Base-by-base conservation (phyloP, 2,888 invertebrate genomes). In the Eristalis intricaria region DNA sequence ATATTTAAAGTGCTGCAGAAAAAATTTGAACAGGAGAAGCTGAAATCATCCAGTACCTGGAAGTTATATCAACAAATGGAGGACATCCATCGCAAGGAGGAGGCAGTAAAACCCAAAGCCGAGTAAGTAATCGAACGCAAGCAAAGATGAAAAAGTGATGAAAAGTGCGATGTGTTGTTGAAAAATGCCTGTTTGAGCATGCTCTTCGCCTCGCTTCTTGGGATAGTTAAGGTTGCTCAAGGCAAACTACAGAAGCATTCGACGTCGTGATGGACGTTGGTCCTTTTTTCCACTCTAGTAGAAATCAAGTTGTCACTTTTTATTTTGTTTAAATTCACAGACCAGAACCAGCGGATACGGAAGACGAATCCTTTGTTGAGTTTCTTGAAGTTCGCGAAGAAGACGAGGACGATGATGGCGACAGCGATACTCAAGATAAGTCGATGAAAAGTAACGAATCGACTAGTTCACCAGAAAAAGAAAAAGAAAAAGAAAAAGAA, bases 1-100 rank as follows among this genome's bases (percentile, higher is more conserved):
- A 93, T 93, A 86, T 93, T 92, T 64, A 92, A 92, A 69, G 92
- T 93, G 26, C 87, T 93, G 56, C 92, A 91, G 35, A 93, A 93
- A 75, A 93, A 93, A 89, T 93, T 92, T 64, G 92, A 92, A 4
- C 92, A 92, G 82, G 93, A 93, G 80, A 92, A 91, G 63, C 32
- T 90, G 0, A 92, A 92, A 69, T 90, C 90, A 0, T 90, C 90
- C 5, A 92, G 92, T 2, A 90, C 91, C 1, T 93, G 93, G 93
- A 92, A 93, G 63, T 79, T 93, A 19, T 92, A 91, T 63, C 89
- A 90, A 23, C 81, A 92, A 13, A 92, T 92, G 92, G 90, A 92
- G 73, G 90, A 92, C 84, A 92, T 92, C 32, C 80, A 66, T 43
- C 71, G 26, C 22, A 83, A 90, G 76, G 89, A 90, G 8, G 87